Conservation (phyloP, 2,113 vertebrate species). For the Beaufortia kweichowensis region DNA sequence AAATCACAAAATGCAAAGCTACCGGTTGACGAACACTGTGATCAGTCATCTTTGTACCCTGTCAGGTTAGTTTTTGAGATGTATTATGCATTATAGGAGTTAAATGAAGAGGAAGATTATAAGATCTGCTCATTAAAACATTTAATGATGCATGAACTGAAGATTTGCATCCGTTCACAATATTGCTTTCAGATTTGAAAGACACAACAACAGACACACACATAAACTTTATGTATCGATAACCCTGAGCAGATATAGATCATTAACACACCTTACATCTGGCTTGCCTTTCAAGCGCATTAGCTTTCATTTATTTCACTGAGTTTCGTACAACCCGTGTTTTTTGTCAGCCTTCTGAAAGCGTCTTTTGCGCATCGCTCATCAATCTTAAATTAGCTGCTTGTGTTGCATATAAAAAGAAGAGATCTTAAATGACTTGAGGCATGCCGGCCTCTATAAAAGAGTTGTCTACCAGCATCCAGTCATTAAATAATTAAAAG, state of each 20-base stretch:
- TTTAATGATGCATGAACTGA: conserved; percentile 35
- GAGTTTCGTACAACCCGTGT: neutral
- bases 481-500: conserved; percentile 32
- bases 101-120: conserved; percentile 21
- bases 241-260: neutral
- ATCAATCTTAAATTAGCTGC: conserved; percentile 32
- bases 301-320: conserved; percentile 18
- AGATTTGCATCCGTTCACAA: conserved; percentile 21
- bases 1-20: too few species aligned
- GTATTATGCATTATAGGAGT: conserved; percentile 19
- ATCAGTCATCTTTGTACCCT: conserved; percentile 2
- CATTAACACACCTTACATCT: neutral
- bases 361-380: conserved; percentile 6
- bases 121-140: conserved; percentile 37
- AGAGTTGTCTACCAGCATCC: neutral
- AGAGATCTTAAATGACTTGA: conserved; percentile 17
- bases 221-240: conserved; percentile 18
- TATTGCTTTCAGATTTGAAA: conserved; percentile 1
- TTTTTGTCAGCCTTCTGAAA: neutral
- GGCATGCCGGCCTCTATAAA: neutral
- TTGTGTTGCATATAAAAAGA: neutral
- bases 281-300: neutral
- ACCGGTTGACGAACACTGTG: neutral
- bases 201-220: neutral
- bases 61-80: neutral